A percentile compares a stretch with the other conserved stretches of the same genome.
Evolutionary conservation across 2,888 invertebrate species (phyloP).

Genomic region (Nymphalis urticae): DNA sequence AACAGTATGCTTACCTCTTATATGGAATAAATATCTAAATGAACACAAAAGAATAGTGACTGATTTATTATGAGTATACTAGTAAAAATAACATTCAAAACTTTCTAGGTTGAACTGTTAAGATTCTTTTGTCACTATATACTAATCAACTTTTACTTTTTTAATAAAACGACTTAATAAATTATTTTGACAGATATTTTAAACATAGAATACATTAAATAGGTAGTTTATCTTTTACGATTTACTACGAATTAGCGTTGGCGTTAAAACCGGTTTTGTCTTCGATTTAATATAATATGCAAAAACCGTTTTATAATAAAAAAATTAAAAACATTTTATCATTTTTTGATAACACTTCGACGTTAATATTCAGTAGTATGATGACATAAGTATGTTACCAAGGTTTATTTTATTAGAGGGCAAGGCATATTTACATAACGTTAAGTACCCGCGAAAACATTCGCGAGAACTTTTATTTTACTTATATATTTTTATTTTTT

Average conservation of each 20-base stretch:
- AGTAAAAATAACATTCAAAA: conserved; percentile 23
- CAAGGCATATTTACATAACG: too few species aligned
- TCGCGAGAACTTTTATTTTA: too few species aligned
- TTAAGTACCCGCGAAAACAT: too few species aligned
- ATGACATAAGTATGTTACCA: neutral
- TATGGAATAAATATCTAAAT: too few species aligned
- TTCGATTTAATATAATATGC: neutral
- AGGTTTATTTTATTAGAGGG: neutral
- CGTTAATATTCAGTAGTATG: neutral
- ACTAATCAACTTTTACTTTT: conserved; percentile 39
- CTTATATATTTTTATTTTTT: too few species aligned
- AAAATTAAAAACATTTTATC: conserved; percentile 11
- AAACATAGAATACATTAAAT: conserved; percentile 31
- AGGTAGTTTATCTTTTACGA: conserved; percentile 32
- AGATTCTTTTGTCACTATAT: conserved; percentile 24
- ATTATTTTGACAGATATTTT: conserved; percentile 40
- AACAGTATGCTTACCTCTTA: too few species aligned
- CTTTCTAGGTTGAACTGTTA: conserved; percentile 18
- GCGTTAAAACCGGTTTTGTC: conserved; percentile 24
- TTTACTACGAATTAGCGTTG: conserved; percentile 30
- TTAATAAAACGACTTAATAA: conserved; percentile 33
- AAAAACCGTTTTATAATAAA: conserved; percentile 15
- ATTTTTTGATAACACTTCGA: neutral
- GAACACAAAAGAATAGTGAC: too few species aligned
- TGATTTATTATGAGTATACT: too few species aligned